These are phyloP conservation scores for Pavo muticus DNA, from an alignment of 2,113 vertebrate species.

Conservation along the genomic window DNA sequence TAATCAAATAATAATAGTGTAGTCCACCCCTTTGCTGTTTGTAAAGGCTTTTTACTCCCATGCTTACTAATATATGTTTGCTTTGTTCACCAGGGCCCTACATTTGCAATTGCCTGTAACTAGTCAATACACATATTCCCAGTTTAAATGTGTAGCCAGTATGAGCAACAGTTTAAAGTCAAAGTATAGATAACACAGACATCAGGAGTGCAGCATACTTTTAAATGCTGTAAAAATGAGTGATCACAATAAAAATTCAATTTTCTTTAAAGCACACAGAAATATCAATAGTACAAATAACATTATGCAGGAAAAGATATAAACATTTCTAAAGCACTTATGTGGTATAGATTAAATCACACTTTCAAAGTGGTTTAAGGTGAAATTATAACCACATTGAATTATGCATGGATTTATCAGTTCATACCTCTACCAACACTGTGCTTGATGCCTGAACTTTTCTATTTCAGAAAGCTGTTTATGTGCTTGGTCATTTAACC, in stretches of 20 bases:
- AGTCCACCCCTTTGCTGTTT: neutral
- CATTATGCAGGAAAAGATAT: neutral
- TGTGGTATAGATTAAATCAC: neutral
- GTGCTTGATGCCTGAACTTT: neutral
- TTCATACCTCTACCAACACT: neutral
- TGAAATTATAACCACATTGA: neutral
- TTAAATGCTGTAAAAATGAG: neutral
- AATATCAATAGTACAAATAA: neutral
- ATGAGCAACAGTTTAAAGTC: neutral
- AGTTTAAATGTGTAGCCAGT: neutral
- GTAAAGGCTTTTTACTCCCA: neutral
- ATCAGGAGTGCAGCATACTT: neutral
- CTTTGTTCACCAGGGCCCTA: neutral
- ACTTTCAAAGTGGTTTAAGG: neutral
- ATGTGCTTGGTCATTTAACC: neutral
- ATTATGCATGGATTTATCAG: neutral
- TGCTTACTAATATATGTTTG: neutral
- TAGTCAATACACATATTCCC: neutral
- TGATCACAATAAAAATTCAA: neutral
- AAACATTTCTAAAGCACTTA: neutral
- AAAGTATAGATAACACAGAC: neutral
- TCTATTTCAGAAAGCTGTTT: neutral
- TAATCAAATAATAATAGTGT: neutral
- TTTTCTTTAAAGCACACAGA: neutral
- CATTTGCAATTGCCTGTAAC: neutral